A percentile compares a stretch with the other conserved stretches of the same genome.
phyloP scores from a whole-genome alignment of 30 jellyfish, hydroid and myxozoan genomes.

The Cassiopea andromeda region DNA sequence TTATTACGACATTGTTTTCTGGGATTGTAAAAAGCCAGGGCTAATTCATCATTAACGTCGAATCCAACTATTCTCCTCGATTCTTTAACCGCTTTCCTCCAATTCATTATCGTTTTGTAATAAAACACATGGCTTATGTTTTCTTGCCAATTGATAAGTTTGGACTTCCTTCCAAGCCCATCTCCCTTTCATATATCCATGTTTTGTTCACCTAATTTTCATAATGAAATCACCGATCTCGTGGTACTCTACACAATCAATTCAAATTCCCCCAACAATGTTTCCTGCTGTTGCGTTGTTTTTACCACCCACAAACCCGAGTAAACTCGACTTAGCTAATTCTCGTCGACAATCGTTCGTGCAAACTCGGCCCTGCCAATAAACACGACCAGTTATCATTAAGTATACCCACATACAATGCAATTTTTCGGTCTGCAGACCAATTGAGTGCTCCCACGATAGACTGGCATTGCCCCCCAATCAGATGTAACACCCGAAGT shows the following conservation, averaged over 20 bases:
- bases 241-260: conserved; percentile 17
- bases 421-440: conserved; percentile 12
- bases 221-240: conserved; percentile 10
- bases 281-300: conserved; percentile 55
- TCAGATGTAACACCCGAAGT: conserved; percentile 63
- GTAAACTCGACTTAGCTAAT: conserved; percentile 16
- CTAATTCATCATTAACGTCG: background rate
- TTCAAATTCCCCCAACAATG: conserved; percentile 46
- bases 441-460: conserved; percentile 43
- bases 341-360: background rate
- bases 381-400: background rate
- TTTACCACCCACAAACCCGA: conserved; percentile 51
- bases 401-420: background rate
- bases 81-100: background rate
- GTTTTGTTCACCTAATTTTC: conserved; percentile 3
- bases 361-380: background rate
- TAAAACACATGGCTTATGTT: background rate
- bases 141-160: background rate
- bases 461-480: conserved; percentile 73
- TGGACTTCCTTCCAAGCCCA: conserved; percentile 24
- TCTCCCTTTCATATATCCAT: background rate
- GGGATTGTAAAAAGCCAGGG: too few relatives aligned
- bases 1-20: too few relatives aligned
- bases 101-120: background rate
- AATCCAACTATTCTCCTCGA: background rate